phyloP scores from a whole-genome alignment of 2,888 invertebrate genomes.

The Hybos culiciformis region DNA sequence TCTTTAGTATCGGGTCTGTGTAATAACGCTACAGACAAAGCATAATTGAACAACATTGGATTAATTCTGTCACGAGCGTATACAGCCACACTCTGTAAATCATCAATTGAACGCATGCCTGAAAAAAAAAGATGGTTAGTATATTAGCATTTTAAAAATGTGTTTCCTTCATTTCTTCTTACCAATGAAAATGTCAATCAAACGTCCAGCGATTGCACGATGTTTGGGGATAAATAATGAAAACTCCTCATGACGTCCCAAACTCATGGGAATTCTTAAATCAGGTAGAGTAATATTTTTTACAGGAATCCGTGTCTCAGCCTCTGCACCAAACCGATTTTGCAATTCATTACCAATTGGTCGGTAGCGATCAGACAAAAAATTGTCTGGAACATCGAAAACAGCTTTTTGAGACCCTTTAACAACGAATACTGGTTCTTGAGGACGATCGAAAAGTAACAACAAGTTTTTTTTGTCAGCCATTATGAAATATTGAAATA shows the following conservation, averaged over 20 bases:
- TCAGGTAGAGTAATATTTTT: slow-evolving; percentile 47
- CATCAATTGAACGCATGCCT: slow-evolving; percentile 57
- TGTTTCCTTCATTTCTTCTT: background rate
- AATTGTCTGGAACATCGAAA: slow-evolving; percentile 45
- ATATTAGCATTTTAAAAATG: background rate
- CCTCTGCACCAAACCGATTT: slow-evolving; percentile 41
- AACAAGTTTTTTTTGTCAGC: slow-evolving; percentile 38
- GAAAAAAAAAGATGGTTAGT: slow-evolving; percentile 13
- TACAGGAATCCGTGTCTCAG: slow-evolving; percentile 37
- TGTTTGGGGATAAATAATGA: slow-evolving; percentile 52
- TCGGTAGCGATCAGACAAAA: slow-evolving; percentile 38
- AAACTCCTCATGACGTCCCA: slow-evolving; percentile 47
- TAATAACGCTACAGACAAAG: slow-evolving; percentile 58
- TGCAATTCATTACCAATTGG: slow-evolving; percentile 35
- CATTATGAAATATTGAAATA: slow-evolving; percentile 12
- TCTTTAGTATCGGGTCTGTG: slow-evolving; percentile 49
- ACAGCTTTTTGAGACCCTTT: slow-evolving; percentile 46
- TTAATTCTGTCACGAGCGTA: slow-evolving; percentile 61
- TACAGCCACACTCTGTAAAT: slow-evolving; percentile 51
- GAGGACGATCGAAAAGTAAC: slow-evolving; percentile 53
- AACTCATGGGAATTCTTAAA: slow-evolving; percentile 40
- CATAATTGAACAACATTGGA: slow-evolving; percentile 67
- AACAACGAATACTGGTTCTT: slow-evolving; percentile 56
- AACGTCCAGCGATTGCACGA: slow-evolving; percentile 44
- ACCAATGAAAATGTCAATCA: slow-evolving; percentile 45